Evolutionary conservation across 2,797 vertebrate genomes (phyloP), one percentile per base, ranked within the genome.

Genomic region (Acanthiza pusilla): DNA sequence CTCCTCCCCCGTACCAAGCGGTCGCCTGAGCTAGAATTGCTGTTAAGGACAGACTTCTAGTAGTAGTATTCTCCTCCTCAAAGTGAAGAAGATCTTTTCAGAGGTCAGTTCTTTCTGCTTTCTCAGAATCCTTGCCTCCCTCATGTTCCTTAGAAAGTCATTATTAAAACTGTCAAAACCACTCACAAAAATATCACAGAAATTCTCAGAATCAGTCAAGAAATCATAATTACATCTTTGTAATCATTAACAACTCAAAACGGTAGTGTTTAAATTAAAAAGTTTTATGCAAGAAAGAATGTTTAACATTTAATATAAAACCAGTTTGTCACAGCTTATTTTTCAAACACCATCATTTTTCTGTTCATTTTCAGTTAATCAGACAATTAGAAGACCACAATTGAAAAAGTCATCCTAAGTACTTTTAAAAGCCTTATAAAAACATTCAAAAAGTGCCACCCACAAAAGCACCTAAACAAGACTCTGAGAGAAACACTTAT

Each of bases 31-130:
- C 71, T 43, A 71, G 27, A 86, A 88, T 54, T 95, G 80, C 85
- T 91, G 17, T 57, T 85, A 89, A 91, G 79, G 85, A 91, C 60
- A 91, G 85, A 54, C 66, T 97, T 81, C 73, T 88, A 88, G 78
- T 32, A 89, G 73, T 92, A 70, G 71, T 53, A 78, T 84, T 95
- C 67, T 93, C 36, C 72, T 91, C 72, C 61, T 83, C 47, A 57
- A 76, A 84, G 42, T 29, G 66, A 80, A 65, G 51, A 85, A 43
- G 22, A 86, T 71, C 32, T 84, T 55, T 84, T 91, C 27, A 57
- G 60, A 91, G 91, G 85, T 90, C 85, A 94, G 66, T 36, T 88
- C 71, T 29, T 94, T 79, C 77, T 91, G 60, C 94, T 95, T 94
- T 93, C 94, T 79, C 66, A 76, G 57, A 91, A 94, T 91, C 58